Conservation (phyloP, 2,888 invertebrate species). For the Erebia palarica region DNA sequence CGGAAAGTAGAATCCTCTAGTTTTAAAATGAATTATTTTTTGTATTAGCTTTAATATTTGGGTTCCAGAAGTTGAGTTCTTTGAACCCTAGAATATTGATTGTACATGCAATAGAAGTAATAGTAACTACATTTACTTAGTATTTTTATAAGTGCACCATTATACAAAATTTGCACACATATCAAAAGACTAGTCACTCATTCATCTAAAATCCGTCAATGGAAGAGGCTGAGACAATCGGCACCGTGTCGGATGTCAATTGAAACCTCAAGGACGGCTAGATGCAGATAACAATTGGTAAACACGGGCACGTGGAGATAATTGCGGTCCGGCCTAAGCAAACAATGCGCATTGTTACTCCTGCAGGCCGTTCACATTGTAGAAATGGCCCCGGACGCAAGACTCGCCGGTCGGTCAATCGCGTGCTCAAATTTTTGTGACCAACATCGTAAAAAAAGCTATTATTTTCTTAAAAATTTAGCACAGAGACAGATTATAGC, state of each 20-base stretch:
- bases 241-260: conserved; percentile 43
- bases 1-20: no score
- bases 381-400: conserved; percentile 34
- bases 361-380: conserved; percentile 46
- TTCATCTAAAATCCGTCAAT: conserved; percentile 36
- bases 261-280: conserved; percentile 65
- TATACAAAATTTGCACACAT: neutral
- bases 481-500: neutral
- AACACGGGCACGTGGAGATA: conserved; percentile 70
- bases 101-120: no score
- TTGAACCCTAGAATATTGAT: no score
- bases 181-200: conserved; percentile 29
- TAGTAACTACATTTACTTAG: no score
- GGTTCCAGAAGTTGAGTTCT: no score
- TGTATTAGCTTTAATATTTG: no score
- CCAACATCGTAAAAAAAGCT: neutral
- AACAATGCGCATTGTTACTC: conserved; percentile 70
- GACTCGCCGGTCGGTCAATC: conserved; percentile 18
- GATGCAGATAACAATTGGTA: conserved; percentile 73
- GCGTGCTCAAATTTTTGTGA: conserved; percentile 15
- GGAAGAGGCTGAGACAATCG: conserved; percentile 33
- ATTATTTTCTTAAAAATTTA: neutral
- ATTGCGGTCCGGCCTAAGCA: conserved; percentile 64
- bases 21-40: no score
- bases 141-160: neutral